Conservation (phyloP, 1,140 invertebrate genomes). For the Atta texana region DNA sequence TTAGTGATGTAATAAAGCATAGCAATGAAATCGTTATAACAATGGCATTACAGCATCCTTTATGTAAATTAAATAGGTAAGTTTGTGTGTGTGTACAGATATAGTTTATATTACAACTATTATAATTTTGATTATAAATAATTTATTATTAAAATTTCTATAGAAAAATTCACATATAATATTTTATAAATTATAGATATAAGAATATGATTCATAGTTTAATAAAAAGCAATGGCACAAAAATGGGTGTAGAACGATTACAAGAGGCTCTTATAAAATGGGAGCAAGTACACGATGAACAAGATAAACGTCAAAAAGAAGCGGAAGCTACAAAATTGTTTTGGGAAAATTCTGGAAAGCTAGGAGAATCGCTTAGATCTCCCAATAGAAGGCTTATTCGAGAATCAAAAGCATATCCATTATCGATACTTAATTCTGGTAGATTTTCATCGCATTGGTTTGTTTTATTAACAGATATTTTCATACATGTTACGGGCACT, state of each 20-base stretch:
- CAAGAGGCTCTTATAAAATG: constrained; percentile 86
- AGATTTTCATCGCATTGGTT: constrained; percentile 92
- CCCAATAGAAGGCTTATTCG: constrained; percentile 91
- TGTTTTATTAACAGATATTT: constrained; percentile 91
- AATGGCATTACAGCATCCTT: constrained; percentile 88
- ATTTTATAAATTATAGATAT: constrained; percentile 76
- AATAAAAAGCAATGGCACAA: constrained; percentile 80
- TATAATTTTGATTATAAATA: too few relatives aligned
- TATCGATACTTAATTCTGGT: constrained; percentile 90
- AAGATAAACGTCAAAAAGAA: constrained; percentile 88
- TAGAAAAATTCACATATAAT: constrained; percentile 12
- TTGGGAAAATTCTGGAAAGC: constrained; percentile 91
- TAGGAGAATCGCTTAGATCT: constrained; percentile 89
- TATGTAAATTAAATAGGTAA: constrained; percentile 88
- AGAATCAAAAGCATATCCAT: constrained; percentile 91
- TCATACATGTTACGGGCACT: constrained; percentile 90
- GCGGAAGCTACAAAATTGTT: constrained; percentile 91
- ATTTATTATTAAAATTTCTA: neutral
- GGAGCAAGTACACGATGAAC: constrained; percentile 88
- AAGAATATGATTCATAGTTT: constrained; percentile 81
- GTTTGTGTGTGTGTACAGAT: neutral
- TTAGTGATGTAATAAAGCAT: constrained; percentile 84
- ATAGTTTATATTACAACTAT: neutral
- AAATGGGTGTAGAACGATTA: constrained; percentile 81
- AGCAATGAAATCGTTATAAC: constrained; percentile 88